Evolutionary conservation across 2,113 vertebrate genomes (phyloP).

Genomic region (Pogona vitticeps): DNA sequence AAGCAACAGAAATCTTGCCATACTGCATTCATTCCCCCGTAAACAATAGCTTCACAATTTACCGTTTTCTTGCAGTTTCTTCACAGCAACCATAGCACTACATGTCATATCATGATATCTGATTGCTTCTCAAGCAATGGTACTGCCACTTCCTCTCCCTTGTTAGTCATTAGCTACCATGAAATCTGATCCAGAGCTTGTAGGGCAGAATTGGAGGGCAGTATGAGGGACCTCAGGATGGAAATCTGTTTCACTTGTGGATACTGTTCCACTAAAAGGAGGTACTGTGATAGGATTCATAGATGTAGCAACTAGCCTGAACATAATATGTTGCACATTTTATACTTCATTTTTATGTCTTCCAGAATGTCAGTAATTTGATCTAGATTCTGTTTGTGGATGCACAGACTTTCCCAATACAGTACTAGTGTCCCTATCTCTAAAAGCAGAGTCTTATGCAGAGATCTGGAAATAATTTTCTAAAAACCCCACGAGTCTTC

Average conservation of each 20-base stretch:
- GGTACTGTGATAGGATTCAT: neutral
- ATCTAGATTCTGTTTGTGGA: slow-evolving; percentile 1
- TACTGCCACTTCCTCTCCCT: too few relatives aligned
- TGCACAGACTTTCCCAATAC: slow-evolving; percentile 9
- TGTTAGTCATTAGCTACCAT: too few relatives aligned
- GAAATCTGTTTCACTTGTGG: too few relatives aligned
- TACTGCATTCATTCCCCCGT: too few relatives aligned
- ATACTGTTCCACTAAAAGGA: too few relatives aligned
- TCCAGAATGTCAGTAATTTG: slow-evolving; percentile 29
- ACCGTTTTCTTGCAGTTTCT: slow-evolving; percentile 22
- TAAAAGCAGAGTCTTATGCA: neutral
- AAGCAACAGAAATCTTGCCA: neutral
- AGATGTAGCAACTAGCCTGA: slow-evolving; percentile 17
- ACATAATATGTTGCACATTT: slow-evolving; percentile 32
- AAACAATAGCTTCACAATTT: slow-evolving; percentile 10
- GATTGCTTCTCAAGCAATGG: too few relatives aligned
- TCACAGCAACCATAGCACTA: neutral
- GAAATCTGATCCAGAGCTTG: too few relatives aligned
- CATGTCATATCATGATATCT: neutral
- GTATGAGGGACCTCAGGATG: too few relatives aligned
- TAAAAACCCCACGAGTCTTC: slow-evolving; percentile 32
- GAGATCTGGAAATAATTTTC: slow-evolving; percentile 48
- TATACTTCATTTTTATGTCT: neutral
- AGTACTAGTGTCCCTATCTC: slow-evolving; percentile 32
- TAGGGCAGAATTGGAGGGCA: too few relatives aligned